These are phyloP conservation scores for Etheostoma nigrum DNA, from an alignment of 2,797 vertebrate species.

Conservation along the genomic window DNA sequence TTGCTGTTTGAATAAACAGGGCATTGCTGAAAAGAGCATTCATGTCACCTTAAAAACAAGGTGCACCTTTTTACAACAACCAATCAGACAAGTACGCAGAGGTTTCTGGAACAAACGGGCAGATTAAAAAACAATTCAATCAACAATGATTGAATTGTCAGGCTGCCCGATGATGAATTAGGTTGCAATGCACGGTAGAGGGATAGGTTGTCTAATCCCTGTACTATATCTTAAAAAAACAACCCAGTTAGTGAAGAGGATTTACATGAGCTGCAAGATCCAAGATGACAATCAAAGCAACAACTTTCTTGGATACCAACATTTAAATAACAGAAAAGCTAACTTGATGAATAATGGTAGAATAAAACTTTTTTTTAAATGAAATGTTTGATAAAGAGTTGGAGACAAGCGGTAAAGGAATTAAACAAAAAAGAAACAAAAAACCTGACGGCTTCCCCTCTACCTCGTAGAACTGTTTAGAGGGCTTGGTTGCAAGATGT, in stretches of 20 bases:
- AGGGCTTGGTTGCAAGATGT: too few relatives aligned
- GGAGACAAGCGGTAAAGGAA: neutral
- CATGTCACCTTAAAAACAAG: neutral
- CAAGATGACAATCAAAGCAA: too few relatives aligned
- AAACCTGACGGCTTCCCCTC: too few relatives aligned
- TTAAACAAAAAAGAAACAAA: neutral
- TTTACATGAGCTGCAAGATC: neutral
- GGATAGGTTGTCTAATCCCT: slow-evolving; percentile 11
- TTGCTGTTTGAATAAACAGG: slow-evolving; percentile 14
- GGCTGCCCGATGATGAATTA: slow-evolving; percentile 45
- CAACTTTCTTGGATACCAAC: neutral
- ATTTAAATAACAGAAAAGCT: neutral
- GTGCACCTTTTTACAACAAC: slow-evolving; percentile 1
- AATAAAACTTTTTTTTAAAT: neutral
- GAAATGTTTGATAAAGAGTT: neutral
- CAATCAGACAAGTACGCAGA: slow-evolving; percentile 12
- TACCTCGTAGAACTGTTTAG: too few relatives aligned
- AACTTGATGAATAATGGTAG: neutral
- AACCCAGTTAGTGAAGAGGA: neutral
- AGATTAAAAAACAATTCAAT: neutral
- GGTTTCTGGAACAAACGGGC: neutral
- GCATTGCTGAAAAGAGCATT: neutral
- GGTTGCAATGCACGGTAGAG: slow-evolving; percentile 21
- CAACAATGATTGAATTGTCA: slow-evolving; percentile 57
- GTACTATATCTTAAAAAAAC: slow-evolving; percentile 19